phyloP scores from a whole-genome alignment of 2,113 vertebrate genomes.

The Oncorhynchus nerka region DNA sequence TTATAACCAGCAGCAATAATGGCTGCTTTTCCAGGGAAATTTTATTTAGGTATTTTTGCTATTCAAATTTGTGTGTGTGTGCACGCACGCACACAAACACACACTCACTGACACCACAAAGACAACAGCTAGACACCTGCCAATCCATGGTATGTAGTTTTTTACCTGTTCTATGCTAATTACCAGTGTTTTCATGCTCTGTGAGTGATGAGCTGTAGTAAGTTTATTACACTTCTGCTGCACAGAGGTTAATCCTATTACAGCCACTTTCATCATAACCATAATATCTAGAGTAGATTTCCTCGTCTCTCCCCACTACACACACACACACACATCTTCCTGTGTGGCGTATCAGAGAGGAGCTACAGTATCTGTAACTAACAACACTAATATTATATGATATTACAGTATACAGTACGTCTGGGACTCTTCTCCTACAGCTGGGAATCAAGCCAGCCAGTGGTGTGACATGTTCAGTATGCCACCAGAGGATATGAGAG shows the following conservation, averaged over 20 bases:
- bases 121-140: not conserved
- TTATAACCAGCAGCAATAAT: not conserved
- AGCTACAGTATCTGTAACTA: too few species aligned
- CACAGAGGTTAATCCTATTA: not conserved
- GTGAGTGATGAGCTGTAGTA: constrained; percentile 5
- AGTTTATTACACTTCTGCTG: not conserved
- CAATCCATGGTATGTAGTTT: not conserved
- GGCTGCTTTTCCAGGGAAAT: not conserved
- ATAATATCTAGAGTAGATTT: not conserved
- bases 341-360: too few species aligned
- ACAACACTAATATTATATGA: not conserved
- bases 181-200: not conserved
- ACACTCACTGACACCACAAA: not conserved
- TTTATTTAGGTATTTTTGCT: too few species aligned
- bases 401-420: not conserved
- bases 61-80: too few species aligned
- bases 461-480: constrained; percentile 19
- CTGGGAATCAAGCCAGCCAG: not conserved
- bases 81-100: constrained; percentile 5
- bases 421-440: not conserved
- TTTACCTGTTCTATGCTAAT: constrained; percentile 37
- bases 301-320: not conserved
- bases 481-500: constrained; percentile 17
- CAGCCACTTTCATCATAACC: not conserved
- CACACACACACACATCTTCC: too few species aligned